Evolutionary conservation across 2,888 invertebrate species (phyloP).

Genomic region (Alcis repandata): DNA sequence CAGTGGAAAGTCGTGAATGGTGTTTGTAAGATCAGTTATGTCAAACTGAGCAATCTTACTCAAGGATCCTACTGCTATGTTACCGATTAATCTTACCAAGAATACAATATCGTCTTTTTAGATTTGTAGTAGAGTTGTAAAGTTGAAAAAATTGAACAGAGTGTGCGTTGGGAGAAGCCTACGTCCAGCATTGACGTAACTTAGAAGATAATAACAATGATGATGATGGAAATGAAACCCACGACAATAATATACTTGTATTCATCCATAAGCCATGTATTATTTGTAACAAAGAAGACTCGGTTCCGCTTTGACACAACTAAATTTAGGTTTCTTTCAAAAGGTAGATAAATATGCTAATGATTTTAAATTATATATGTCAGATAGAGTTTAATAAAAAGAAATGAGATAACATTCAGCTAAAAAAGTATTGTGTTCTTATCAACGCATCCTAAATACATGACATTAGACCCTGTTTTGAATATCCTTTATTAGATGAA

Average conservation of each 20-base stretch:
- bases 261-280: neutral
- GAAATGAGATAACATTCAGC: conserved; percentile 15
- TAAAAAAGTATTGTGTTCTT: conserved; percentile 23
- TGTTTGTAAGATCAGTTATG: neutral
- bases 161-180: no score
- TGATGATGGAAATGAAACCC: neutral
- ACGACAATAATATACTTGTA: neutral
- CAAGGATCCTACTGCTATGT: no score
- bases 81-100: no score
- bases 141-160: no score
- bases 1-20: neutral
- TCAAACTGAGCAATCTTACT: neutral
- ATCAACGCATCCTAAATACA: conserved; percentile 39
- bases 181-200: no score
- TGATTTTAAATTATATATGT: neutral
- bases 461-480: conserved; percentile 40
- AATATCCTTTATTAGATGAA: conserved; percentile 23
- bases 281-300: neutral
- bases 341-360: neutral
- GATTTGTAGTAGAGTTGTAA: no score
- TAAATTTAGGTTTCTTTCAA: conserved; percentile 4
- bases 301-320: conserved; percentile 2
- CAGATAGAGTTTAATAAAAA: neutral
- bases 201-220: no score
- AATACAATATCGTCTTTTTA: no score